Evolutionary conservation across 2,113 vertebrate genomes (phyloP).

Genomic region (Sorex araneus): DNA sequence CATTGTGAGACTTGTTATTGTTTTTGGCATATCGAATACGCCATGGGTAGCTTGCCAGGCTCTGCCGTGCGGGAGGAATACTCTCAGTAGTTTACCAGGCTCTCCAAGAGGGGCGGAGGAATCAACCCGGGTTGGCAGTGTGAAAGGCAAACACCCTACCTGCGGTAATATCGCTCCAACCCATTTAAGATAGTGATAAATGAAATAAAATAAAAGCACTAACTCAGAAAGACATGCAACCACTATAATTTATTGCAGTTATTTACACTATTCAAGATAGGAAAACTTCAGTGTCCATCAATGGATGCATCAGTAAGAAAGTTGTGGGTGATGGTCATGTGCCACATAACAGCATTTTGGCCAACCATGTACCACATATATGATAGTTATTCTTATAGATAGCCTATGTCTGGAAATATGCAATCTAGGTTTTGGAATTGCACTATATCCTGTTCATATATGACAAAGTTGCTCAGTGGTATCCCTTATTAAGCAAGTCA

Average conservation of each 20-base stretch:
- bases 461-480: background rate
- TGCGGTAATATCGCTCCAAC: no score
- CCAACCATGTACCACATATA: background rate
- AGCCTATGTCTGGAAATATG: background rate
- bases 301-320: no score
- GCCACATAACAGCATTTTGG: background rate
- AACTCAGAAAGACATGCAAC: background rate
- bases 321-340: background rate
- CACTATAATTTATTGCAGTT: background rate
- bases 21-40: no score
- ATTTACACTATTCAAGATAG: background rate
- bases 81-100: no score
- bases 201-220: background rate
- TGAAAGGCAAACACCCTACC: no score
- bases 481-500: background rate
- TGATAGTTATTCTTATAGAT: background rate
- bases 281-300: background rate
- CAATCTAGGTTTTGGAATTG: background rate
- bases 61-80: no score
- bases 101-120: no score
- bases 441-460: background rate
- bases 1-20: no score
- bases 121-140: no score
- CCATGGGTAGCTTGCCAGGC: no score
- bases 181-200: background rate